Evolutionary conservation across 2,797 vertebrate species (phyloP).

Genomic region (Tamandua tetradactyla): DNA sequence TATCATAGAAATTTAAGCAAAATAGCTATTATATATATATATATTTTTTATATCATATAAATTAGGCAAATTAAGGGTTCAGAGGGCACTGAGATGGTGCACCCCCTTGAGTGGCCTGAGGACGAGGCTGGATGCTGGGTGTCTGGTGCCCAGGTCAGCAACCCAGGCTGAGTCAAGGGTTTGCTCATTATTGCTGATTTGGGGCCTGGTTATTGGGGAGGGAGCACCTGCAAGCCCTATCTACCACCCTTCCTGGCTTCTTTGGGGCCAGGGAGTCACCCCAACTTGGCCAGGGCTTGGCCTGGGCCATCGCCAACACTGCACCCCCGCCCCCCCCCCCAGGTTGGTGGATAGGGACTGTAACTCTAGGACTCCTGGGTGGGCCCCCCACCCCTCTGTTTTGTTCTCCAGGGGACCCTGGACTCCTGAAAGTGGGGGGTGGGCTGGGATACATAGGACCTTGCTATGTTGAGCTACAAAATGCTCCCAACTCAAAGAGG

Average conservation of each 20-base stretch:
- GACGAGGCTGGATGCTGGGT: not conserved
- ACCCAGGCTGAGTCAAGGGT: slow-evolving; percentile 22
- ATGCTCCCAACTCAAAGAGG: not conserved
- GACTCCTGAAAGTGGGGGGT: not conserved
- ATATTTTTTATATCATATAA: slow-evolving; percentile 79
- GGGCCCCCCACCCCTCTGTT: not conserved
- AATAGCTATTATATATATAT: slow-evolving; percentile 82
- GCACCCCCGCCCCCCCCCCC: not conserved
- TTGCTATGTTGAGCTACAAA: not conserved
- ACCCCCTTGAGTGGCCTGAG: not conserved
- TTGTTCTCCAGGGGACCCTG: not conserved
- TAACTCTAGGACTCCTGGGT: not conserved
- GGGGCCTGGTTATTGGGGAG: slow-evolving; percentile 36
- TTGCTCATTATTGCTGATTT: slow-evolving; percentile 74
- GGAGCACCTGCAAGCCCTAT: slow-evolving; percentile 48
- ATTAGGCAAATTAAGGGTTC: slow-evolving; percentile 84
- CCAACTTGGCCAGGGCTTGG: not conserved
- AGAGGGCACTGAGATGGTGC: slow-evolving; percentile 57
- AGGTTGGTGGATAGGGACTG: not conserved
- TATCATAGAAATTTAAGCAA: slow-evolving; percentile 87
- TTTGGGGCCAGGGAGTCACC: not conserved
- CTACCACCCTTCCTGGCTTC: not conserved
- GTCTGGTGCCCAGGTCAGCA: not conserved
- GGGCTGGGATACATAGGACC: not conserved
- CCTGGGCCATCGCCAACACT: not conserved